phyloP scores from a whole-genome alignment of 2,888 invertebrate genomes.

The Drosophila siamana region DNA sequence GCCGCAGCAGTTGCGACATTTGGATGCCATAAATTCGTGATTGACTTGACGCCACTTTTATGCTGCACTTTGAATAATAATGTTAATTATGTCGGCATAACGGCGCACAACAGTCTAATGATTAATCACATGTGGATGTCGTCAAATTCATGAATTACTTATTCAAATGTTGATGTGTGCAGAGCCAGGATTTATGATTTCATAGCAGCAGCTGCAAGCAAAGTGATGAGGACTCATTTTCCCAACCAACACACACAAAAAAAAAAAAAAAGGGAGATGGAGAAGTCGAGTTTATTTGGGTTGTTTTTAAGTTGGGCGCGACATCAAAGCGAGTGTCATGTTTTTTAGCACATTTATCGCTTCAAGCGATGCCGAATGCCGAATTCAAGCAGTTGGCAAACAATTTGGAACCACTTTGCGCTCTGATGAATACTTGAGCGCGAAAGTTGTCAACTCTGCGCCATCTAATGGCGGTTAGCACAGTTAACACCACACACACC shows the following conservation, averaged over 20 bases:
- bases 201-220: too few relatives aligned
- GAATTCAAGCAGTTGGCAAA: conserved; percentile 4
- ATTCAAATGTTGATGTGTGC: not conserved
- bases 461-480: conserved; percentile 22
- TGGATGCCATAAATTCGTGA: not conserved
- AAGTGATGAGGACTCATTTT: too few relatives aligned
- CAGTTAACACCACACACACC: conserved; percentile 3
- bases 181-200: too few relatives aligned
- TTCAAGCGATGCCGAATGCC: too few relatives aligned
- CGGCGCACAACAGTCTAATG: too few relatives aligned
- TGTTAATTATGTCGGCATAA: conserved; percentile 1
- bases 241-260: too few relatives aligned
- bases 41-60: not conserved
- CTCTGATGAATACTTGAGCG: conserved; percentile 16
- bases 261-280: too few relatives aligned
- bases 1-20: not conserved
- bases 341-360: too few relatives aligned
- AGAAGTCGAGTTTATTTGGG: too few relatives aligned
- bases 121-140: not conserved
- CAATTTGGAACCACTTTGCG: conserved; percentile 20
- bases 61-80: not conserved
- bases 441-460: conserved; percentile 24
- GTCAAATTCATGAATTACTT: not conserved
- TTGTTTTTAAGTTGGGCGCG: too few relatives aligned
- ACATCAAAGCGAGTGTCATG: too few relatives aligned